Conservation (phyloP, 1,140 invertebrate genomes). For the Sminthurinus signatus region DNA sequence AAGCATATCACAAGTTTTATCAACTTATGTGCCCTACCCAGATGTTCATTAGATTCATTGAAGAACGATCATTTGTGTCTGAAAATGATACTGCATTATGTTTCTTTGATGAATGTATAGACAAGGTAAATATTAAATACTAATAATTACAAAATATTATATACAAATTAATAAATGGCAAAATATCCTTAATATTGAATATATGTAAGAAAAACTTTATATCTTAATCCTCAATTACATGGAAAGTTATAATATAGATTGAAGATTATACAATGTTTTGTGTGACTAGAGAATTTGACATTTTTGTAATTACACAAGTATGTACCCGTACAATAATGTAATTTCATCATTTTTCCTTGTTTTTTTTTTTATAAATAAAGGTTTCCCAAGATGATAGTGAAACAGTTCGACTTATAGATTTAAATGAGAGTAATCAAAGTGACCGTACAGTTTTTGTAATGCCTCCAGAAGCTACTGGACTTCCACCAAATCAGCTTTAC, state of each 20-base stretch:
- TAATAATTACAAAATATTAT: too few species aligned
- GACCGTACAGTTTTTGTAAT: conserved; percentile 92
- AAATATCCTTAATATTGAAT: too few species aligned
- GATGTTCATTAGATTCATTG: conserved; percentile 97
- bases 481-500: conserved; percentile 44
- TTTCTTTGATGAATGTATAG: conserved; percentile 97
- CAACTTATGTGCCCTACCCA: conserved; percentile 83
- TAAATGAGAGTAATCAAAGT: conserved; percentile 66
- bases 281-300: too few species aligned
- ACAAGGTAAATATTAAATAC: too few species aligned
- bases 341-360: conserved; percentile 23
- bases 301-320: conserved; percentile 31
- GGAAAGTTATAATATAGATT: too few species aligned
- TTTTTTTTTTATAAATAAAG: conserved; percentile 37
- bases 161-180: too few species aligned
- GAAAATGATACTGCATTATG: conserved; percentile 87
- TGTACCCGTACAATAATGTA: background rate
- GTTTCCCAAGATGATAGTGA: conserved; percentile 51
- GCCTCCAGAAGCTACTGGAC: conserved; percentile 71
- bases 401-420: conserved; percentile 59
- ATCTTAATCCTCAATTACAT: too few species aligned
- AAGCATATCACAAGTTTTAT: conserved; percentile 87
- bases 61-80: conserved; percentile 96
- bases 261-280: too few species aligned
- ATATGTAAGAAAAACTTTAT: too few species aligned